Evolutionary conservation across 2,888 invertebrate genomes (phyloP), one percentile per base, ranked within the genome.

Genomic region (Hipparchia semele): DNA sequence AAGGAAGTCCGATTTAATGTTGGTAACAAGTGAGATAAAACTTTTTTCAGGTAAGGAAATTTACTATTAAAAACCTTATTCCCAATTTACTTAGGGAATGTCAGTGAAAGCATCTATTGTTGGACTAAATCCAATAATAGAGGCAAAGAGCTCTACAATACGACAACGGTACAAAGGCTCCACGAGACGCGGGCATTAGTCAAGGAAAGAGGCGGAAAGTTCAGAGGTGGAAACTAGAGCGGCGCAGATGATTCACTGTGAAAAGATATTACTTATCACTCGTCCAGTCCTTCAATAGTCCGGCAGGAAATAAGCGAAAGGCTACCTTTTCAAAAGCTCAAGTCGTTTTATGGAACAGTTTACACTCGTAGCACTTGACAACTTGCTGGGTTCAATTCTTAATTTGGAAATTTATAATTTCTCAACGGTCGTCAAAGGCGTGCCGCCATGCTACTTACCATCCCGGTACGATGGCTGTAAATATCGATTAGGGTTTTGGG

Each of bases 91-190:
- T 64, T 51, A 64, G 23, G 49, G 46, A 58, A 68, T 23, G 58
- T 49, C 68, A 23, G 46, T 13, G 59, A 46, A 59, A 68, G 58
- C 12, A 49, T 54, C 23, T 39, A 59, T 59, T 68, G 59, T 59
- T 10, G 68, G 33, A 13, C 8, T 58, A 46, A 58, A 68, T 68
- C 54, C 46, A 46, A 68, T 68, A 68, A 59, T 59, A 58, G 13
- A 58, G 39, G 3, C 59, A 68, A 68, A 68, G 68, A 59, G 46
- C 68, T 54, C 66, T 23, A 59, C 59, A 59, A 68, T 49, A 58
- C 53, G 39, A n/a, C 53, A 8, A 23, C 23, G 46, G 12, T 6
- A 68, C 59, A 59, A 68, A 59, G 68, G 10, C 13, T 58, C 59
- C 46, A 13, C 56, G 45, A 45, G 45, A 46, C 58, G 59, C 49